Base-by-base conservation (phyloP, 1,140 invertebrate species). In the Ylistrum balloti region DNA sequence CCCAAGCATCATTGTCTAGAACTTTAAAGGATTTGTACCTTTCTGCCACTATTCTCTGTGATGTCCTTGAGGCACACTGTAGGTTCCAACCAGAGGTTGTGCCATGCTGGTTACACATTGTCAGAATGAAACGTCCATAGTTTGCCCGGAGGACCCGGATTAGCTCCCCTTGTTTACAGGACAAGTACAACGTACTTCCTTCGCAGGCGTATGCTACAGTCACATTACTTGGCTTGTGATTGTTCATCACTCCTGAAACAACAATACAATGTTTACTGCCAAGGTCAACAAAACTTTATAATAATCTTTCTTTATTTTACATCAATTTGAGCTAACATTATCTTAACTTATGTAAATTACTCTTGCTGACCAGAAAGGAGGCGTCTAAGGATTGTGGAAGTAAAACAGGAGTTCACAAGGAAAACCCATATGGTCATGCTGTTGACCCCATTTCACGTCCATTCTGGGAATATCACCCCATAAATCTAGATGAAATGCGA, bases 91-190 rank as follows among this genome's bases (percentile, higher is more conserved):
- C 98, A n/a, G 85, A 88, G 0, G 92, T 93, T 17, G 90, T 88
- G 90, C 98, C 98, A 95, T 99, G 98, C 95, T 99, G 98, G 96
- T 99, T 99, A 97, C 99, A 99, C 95, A 99, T 98, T 94, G 98
- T 98, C 96, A 99, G 99, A 90, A 98, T 98, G 97, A 99, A 99
- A 92, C 99, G 97, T 86, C 99, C 99, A 96, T 99, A 99, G 97
- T 99, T 99, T 91, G 98, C 99, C 91, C 98, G 97, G 94, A 99
- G 98, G 91, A 99, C 97, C 95, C 99, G 98, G 93, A 99, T 99
- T 86, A 98, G 96, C 87, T 91, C 90, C 28, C 98, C 97, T 15
- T 90, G 28, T 89, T 88, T 87, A 96, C 99, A 99, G 93, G 98
- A 97, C 91, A 99, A 98, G 95, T 97, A 97, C 94, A 99, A 96